Percentiles rank a stretch among this genome's conserved stretches.
Conservation (phyloP, 2,113 vertebrate genomes). For the Rhineura floridana region DNA sequence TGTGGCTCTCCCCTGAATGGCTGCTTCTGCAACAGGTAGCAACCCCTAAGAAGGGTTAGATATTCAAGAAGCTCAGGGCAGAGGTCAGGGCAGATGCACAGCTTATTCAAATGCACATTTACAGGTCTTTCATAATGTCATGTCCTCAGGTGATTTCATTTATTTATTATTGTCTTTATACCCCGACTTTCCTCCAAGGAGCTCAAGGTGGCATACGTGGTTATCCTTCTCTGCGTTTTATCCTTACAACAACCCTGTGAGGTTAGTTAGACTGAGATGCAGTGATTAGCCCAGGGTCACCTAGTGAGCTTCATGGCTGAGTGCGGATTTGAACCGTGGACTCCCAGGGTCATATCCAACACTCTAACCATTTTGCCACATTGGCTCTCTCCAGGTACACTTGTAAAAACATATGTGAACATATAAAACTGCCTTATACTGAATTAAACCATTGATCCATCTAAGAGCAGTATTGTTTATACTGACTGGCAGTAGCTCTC, state of each 20-base stretch:
- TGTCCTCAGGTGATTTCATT: conserved; percentile 11
- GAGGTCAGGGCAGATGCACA: background rate
- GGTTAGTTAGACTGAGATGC: too few relatives aligned
- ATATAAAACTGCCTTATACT: background rate
- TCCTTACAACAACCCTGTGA: too few relatives aligned
- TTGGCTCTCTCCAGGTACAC: background rate
- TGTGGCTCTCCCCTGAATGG: conserved; percentile 36
- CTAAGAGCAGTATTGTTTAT: background rate
- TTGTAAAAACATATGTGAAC: background rate
- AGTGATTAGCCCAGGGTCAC: too few relatives aligned
- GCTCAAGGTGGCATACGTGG: too few relatives aligned
- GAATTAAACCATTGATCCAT: background rate
- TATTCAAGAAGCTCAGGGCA: conserved; percentile 26
- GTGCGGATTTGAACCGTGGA: too few relatives aligned
- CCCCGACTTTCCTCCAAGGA: too few relatives aligned
- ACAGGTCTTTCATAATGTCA: conserved; percentile 7
- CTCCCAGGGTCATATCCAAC: too few relatives aligned
- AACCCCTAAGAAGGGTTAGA: conserved; percentile 22
- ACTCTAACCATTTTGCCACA: too few relatives aligned
- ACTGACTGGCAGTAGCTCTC: background rate
- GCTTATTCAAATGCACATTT: background rate
- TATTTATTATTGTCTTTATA: too few relatives aligned
- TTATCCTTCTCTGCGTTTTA: too few relatives aligned
- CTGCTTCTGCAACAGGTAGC: conserved; percentile 40
- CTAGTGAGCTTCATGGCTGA: too few relatives aligned